phyloP scores from a whole-genome alignment of 2,797 vertebrate genomes.

The Peromyscus nudipes region DNA sequence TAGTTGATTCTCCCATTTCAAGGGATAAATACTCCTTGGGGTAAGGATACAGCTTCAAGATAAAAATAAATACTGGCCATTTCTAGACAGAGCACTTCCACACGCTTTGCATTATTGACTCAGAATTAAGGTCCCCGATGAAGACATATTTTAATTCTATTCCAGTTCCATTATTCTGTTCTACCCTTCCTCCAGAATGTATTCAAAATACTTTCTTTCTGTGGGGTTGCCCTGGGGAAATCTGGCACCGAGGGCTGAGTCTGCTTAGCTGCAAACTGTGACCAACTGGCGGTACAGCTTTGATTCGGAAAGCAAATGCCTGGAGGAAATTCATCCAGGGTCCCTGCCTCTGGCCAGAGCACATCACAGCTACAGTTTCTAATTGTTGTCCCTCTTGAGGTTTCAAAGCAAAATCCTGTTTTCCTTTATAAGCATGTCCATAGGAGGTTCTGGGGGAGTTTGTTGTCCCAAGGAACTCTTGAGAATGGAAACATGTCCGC shows the following conservation, averaged over 20 bases:
- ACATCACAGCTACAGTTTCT: fast-evolving
- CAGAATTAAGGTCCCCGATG: neutral
- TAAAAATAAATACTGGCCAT: neutral
- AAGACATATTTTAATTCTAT: neutral
- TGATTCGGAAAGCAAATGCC: neutral
- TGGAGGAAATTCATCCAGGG: neutral
- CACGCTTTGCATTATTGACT: neutral
- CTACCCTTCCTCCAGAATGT: neutral
- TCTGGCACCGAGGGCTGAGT: fast-evolving
- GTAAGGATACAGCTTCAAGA: neutral
- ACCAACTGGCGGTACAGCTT: neutral
- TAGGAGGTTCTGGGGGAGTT: neutral
- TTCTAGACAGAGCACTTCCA: neutral
- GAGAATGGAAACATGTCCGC: fast-evolving
- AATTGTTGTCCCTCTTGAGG: neutral
- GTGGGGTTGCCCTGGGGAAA: neutral
- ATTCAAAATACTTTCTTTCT: neutral
- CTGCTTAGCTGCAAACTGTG: slow-evolving; percentile 18
- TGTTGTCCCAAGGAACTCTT: neutral
- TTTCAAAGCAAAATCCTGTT: neutral
- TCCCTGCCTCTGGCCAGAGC: neutral
- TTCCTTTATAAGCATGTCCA: neutral
- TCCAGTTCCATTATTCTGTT: too few species aligned
- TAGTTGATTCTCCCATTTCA: neutral
- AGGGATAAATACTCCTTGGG: fast-evolving